Evolutionary conservation across 2,113 vertebrate genomes (phyloP).

Genomic region (Peucedramus taeniatus): DNA sequence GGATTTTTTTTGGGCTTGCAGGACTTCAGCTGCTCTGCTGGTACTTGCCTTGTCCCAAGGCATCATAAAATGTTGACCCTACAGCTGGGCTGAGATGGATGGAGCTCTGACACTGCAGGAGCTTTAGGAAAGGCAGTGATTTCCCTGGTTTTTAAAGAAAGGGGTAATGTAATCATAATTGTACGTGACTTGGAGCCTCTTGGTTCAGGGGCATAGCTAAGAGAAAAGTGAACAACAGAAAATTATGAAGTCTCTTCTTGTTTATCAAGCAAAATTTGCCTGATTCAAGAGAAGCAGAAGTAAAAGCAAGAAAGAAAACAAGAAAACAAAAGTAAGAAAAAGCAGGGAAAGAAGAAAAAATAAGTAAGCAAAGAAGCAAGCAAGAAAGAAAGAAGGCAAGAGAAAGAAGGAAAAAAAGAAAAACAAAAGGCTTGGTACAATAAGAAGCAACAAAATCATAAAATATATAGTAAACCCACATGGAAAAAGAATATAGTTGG

Average conservation of each 20-base stretch:
- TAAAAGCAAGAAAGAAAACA: background rate
- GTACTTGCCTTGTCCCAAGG: background rate
- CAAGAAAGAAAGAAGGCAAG: background rate
- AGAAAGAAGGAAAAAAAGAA: background rate
- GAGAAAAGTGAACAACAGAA: background rate
- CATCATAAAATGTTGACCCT: background rate
- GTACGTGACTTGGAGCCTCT: background rate
- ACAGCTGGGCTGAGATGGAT: background rate
- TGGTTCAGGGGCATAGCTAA: background rate
- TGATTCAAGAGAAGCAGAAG: background rate
- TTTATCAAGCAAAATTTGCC: background rate
- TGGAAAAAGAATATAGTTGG: constrained; percentile 53
- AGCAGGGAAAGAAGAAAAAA: background rate
- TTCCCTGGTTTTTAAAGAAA: background rate
- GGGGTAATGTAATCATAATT: background rate
- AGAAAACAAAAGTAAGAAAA: background rate
- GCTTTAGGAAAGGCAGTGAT: background rate
- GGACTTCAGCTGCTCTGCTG: background rate
- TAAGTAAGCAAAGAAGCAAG: background rate
- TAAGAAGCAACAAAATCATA: constrained; percentile 16
- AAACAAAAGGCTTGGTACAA: background rate
- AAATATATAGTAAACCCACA: constrained; percentile 17
- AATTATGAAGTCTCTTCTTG: background rate
- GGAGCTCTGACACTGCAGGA: background rate
- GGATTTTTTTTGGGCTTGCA: background rate